These are phyloP conservation scores for Patiria pectinifera DNA, from an alignment of 53 echinoderm and acorn worm species.

Conservation along the genomic window DNA sequence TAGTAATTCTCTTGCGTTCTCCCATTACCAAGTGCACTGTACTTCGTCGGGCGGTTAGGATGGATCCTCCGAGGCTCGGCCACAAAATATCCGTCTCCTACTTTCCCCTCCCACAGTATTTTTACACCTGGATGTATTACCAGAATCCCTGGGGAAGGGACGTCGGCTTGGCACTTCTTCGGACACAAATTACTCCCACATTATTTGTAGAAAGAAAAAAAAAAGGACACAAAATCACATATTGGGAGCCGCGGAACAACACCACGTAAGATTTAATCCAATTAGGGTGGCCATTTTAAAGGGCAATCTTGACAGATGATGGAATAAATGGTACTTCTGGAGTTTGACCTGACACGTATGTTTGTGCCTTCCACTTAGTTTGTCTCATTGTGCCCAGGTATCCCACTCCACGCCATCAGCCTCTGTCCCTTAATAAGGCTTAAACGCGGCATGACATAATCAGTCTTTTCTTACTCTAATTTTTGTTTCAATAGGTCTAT, in stretches of 20 bases:
- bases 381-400: too few species aligned
- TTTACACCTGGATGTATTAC: slow-evolving; percentile 47
- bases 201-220: not conserved
- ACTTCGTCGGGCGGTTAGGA: not conserved
- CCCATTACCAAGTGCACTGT: not conserved
- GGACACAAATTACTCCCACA: slow-evolving; percentile 21
- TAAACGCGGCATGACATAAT: too few species aligned
- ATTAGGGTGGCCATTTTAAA: slow-evolving; percentile 41
- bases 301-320: slow-evolving; percentile 20
- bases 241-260: not conserved
- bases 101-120: not conserved
- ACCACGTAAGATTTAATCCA: not conserved
- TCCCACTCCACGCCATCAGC: too few species aligned
- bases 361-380: too few species aligned
- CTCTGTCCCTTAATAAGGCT: too few species aligned
- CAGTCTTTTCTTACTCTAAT: too few species aligned
- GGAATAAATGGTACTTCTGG: too few species aligned
- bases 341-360: too few species aligned
- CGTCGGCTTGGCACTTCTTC: slow-evolving; percentile 6
- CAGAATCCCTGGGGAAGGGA: not conserved
- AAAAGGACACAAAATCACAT: not conserved
- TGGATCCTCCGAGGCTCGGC: not conserved
- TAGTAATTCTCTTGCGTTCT: not conserved
- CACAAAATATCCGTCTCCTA: not conserved
- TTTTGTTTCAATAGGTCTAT: too few species aligned